Percentiles rank a stretch among this genome's conserved stretches.
These are phyloP conservation scores for Anorthoa munda DNA, from an alignment of 2,888 invertebrate species.

Conservation along the genomic window DNA sequence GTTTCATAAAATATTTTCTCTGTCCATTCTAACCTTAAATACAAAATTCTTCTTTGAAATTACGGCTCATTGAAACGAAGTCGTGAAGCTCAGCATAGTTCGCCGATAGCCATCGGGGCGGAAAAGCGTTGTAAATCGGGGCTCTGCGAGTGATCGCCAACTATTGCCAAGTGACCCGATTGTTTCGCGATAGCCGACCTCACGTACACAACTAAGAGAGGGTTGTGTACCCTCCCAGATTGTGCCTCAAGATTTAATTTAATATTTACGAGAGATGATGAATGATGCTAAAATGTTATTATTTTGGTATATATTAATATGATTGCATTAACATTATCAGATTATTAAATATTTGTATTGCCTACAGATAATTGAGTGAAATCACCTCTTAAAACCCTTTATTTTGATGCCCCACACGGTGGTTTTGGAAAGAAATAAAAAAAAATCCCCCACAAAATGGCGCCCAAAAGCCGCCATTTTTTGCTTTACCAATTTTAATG, in stretches of 20 bases:
- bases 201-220: conserved; percentile 2
- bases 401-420: too few species aligned
- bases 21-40: background rate
- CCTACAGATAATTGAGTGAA: too few species aligned
- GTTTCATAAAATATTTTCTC: background rate
- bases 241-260: background rate
- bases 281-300: background rate
- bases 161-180: conserved; percentile 35
- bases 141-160: conserved; percentile 26
- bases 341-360: too few species aligned
- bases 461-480: too few species aligned
- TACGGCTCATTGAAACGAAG: background rate
- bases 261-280: conserved; percentile 1
- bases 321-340: too few species aligned
- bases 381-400: too few species aligned
- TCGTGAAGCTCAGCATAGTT: conserved; percentile 10
- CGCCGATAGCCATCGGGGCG: conserved; percentile 5
- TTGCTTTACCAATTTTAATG: too few species aligned
- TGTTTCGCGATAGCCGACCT: conserved; percentile 16
- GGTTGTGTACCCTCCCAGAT: background rate
- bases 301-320: background rate
- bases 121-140: conserved; percentile 25
- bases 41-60: background rate
- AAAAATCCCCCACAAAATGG: too few species aligned
- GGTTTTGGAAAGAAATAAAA: too few species aligned